These are phyloP conservation scores for Macrotrachela quadricornifera DNA, from an alignment of 1,140 invertebrate species.

Conservation along the genomic window DNA sequence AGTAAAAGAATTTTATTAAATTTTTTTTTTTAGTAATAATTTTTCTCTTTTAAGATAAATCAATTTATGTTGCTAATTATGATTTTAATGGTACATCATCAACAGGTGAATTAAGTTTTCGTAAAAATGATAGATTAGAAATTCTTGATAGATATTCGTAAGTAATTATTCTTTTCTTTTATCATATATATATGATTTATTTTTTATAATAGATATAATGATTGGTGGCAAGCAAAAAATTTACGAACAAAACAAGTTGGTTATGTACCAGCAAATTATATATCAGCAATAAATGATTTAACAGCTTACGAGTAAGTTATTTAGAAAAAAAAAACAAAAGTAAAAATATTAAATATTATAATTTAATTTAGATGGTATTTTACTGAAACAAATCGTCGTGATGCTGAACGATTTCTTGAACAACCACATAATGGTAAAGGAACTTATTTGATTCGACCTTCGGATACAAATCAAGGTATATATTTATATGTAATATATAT, in stretches of 20 bases:
- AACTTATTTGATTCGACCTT: constrained; percentile 71
- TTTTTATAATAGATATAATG: too few relatives aligned
- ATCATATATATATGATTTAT: too few relatives aligned
- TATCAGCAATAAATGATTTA: constrained; percentile 7
- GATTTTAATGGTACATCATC: too few relatives aligned
- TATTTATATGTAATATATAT: constrained; percentile 31
- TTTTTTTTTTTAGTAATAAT: too few relatives aligned
- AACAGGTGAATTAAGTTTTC: too few relatives aligned
- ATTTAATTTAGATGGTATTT: constrained; percentile 62
- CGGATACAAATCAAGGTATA: constrained; percentile 50
- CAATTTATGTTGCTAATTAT: too few relatives aligned
- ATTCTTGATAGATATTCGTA: too few relatives aligned
- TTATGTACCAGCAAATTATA: constrained; percentile 9
- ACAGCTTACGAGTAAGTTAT: constrained; percentile 4
- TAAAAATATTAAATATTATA: neutral
- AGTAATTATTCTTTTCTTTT: too few relatives aligned
- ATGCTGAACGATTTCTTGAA: constrained; percentile 74
- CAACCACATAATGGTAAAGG: constrained; percentile 65
- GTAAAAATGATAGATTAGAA: too few relatives aligned
- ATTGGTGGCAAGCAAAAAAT: constrained; percentile 8
- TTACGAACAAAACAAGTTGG: constrained; percentile 7
- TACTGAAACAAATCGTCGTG: constrained; percentile 71
- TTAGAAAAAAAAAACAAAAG: neutral
- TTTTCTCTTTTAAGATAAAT: too few relatives aligned
- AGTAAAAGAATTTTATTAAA: too few relatives aligned